A percentile compares a stretch with the other conserved stretches of the same genome.
Evolutionary conservation across 2,888 invertebrate genomes (phyloP).

Genomic region (Trichopria drosophilae): DNA sequence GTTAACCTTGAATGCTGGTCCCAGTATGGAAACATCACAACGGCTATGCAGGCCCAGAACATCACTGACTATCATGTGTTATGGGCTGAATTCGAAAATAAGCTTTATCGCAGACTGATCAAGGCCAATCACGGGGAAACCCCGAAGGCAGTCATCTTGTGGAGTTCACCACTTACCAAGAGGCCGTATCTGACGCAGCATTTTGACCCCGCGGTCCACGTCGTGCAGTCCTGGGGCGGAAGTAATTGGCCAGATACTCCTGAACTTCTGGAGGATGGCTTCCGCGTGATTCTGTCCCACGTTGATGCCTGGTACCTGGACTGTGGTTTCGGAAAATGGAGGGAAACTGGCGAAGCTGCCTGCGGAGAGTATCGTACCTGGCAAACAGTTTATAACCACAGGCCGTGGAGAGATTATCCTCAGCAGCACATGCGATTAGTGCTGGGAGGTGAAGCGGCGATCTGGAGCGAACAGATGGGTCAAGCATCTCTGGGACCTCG

Average conservation of each 20-base stretch:
- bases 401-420: conserved; percentile 68
- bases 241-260: conserved; percentile 80
- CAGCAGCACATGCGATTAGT: conserved; percentile 55
- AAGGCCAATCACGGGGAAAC: conserved; percentile 64
- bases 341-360: conserved; percentile 80
- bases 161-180: conserved; percentile 79
- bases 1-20: conserved; percentile 82
- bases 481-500: conserved; percentile 75
- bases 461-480: conserved; percentile 84
- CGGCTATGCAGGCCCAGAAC: conserved; percentile 67
- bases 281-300: conserved; percentile 77
- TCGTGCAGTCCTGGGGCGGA: conserved; percentile 80
- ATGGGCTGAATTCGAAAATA: conserved; percentile 77
- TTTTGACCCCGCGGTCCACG: conserved; percentile 75
- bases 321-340: conserved; percentile 85
- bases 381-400: conserved; percentile 84
- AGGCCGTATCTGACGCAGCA: conserved; percentile 69
- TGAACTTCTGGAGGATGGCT: conserved; percentile 76
- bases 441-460: conserved; percentile 78
- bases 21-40: conserved; percentile 57
- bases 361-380: conserved; percentile 86
- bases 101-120: conserved; percentile 64
- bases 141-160: conserved; percentile 67
- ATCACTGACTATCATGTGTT: conserved; percentile 76
- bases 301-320: conserved; percentile 89